Base-by-base conservation (phyloP, 2,797 vertebrate genomes). In the Characodon lateralis region DNA sequence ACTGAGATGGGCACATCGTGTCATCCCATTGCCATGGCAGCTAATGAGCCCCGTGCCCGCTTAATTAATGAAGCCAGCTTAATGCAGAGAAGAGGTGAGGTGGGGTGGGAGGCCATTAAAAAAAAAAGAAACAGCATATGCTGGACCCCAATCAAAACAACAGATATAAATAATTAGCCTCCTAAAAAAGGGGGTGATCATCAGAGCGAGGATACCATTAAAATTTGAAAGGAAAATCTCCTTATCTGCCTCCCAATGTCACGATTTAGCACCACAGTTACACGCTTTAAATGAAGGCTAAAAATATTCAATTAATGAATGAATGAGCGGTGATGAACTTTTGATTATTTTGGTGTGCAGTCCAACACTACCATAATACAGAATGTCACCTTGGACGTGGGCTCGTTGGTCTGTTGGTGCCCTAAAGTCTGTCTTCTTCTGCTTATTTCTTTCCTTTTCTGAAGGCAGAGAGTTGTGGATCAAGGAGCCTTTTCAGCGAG, bases 301-400 rank as follows among this genome's bases (percentile, higher is more conserved):
- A 93, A 94, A 95, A 95, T 95, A 95, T 96, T 96, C 94, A 96
- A 95, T 95, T 96, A 95, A 95, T 96, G 94, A 95, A 95, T 93
- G 93, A 95, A 94, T 91, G 91, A 95, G 89, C 92, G 92, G 91
- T 92, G 95, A 95, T 95, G 95, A 95, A 95, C 95, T 95, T 93
- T 93, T 94, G 95, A 95, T 96, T 95, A 94, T 95, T 95, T 95
- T 93, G 94, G 95, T 95, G 94, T 79, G 74, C 79, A 81, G 92
- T 95, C 95, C 95, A 96, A 95, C 87, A 92, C 89, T 78, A 94
- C 94, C 94, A 95, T 96, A 96, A 95, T 95, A 92, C 91, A 85
- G 89, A 93, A 90, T 92, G 94, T 95, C 95, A 96, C 95, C 95
- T 96, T 96, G 95, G 93, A 92, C 89, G 82, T 78, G 91, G 89